phyloP scores from a whole-genome alignment of 2,113 vertebrate species.

The Amphiprion percula region DNA sequence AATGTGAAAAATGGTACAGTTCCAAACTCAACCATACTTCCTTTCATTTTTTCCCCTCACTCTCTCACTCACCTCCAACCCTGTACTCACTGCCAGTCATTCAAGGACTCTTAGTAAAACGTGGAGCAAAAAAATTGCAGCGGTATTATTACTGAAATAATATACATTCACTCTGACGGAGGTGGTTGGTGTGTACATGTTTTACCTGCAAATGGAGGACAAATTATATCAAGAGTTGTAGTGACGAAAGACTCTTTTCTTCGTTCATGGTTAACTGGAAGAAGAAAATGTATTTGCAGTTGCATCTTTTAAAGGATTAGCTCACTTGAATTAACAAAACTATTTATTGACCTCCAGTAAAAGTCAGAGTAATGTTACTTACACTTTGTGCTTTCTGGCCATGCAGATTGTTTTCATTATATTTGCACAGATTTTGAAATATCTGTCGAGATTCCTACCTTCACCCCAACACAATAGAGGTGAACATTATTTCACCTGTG shows the following conservation, averaged over 20 bases:
- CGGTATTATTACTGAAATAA: slow-evolving; percentile 9
- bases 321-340: background rate
- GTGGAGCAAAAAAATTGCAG: background rate
- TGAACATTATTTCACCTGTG: background rate
- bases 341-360: background rate
- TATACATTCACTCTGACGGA: background rate
- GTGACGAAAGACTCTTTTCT: background rate
- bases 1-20: slow-evolving; percentile 73
- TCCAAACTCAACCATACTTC: slow-evolving; percentile 45
- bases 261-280: background rate
- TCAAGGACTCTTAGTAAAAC: slow-evolving; percentile 46
- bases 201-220: slow-evolving; percentile 10
- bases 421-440: slow-evolving; percentile 1
- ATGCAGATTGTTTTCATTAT: background rate
- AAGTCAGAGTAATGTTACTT: background rate
- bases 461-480: background rate
- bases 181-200: background rate
- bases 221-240: background rate
- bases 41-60: slow-evolving; percentile 12
- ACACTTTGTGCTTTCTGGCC: background rate
- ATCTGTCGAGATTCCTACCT: background rate
- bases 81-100: slow-evolving; percentile 5
- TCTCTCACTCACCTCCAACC: slow-evolving; percentile 7
- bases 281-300: slow-evolving; percentile 2
- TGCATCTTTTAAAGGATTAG: no score